These are phyloP conservation scores for Caenorhabditis imperialis DNA, from an alignment of 2,888 invertebrate genomes.

Conservation along the genomic window DNA sequence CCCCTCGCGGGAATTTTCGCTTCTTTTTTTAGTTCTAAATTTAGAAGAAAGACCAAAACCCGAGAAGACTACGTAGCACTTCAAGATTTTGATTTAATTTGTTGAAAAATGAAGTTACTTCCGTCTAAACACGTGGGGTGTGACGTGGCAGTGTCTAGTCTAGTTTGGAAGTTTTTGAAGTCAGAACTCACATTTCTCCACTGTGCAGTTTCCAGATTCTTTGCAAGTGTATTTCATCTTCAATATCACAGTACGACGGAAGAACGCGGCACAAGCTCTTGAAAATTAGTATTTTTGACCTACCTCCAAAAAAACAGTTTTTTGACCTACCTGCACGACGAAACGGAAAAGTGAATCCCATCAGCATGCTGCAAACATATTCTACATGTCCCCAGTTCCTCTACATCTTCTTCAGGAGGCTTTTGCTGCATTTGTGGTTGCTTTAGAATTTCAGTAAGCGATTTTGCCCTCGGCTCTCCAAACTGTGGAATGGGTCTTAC, in stretches of 20 bases:
- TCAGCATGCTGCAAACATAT: conserved; percentile 41
- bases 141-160: neutral
- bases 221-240: conserved; percentile 70
- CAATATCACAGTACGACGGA: conserved; percentile 74
- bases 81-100: neutral
- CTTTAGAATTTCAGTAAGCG: too few species aligned
- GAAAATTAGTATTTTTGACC: conserved; percentile 1
- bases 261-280: conserved; percentile 72
- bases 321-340: conserved; percentile 37
- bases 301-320: neutral
- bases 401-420: neutral
- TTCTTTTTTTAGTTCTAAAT: too few species aligned
- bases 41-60: too few species aligned
- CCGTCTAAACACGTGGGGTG: too few species aligned
- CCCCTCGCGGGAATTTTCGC: too few species aligned
- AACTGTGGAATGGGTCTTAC: conserved; percentile 10
- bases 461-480: neutral
- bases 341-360: conserved; percentile 44
- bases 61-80: too few species aligned
- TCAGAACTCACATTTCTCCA: conserved; percentile 68
- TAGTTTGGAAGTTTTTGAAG: neutral
- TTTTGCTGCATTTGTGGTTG: too few species aligned
- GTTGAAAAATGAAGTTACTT: neutral
- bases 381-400: conserved; percentile 21
- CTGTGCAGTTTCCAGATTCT: conserved; percentile 62